These are phyloP conservation scores for Brachycybe producta DNA, from an alignment of 2,888 invertebrate genomes.

Conservation along the genomic window DNA sequence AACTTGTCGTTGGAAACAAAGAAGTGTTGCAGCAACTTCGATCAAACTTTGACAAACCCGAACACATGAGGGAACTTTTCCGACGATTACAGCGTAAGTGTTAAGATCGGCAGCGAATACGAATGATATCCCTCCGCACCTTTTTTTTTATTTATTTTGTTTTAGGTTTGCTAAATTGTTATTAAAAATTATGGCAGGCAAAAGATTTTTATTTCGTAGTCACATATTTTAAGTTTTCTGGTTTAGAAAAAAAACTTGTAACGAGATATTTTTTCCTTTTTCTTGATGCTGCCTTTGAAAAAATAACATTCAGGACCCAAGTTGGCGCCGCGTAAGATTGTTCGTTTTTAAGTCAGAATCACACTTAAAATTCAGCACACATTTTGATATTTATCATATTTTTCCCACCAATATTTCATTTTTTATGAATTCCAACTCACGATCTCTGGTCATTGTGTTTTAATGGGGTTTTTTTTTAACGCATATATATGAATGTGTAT, in stretches of 20 bases:
- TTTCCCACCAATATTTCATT: no score
- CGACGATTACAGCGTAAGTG: slow-evolving; percentile 57
- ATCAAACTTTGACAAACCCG: slow-evolving; percentile 96
- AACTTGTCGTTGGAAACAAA: slow-evolving; percentile 78
- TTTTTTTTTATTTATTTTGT: slow-evolving; percentile 7
- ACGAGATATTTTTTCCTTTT: slow-evolving; percentile 20
- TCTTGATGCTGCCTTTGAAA: slow-evolving; percentile 17
- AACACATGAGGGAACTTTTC: slow-evolving; percentile 93
- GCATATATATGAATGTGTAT: no score
- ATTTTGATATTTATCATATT: no score
- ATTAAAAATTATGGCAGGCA: no score
- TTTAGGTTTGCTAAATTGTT: slow-evolving; percentile 25
- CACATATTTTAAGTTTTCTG: slow-evolving; percentile 8
- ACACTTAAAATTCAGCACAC: no score
- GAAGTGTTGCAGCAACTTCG: slow-evolving; percentile 78
- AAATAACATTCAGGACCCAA: slow-evolving; percentile 24
- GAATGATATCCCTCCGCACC: neutral
- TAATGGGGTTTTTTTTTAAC: no score
- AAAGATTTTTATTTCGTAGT: no score
- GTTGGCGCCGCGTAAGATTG: slow-evolving; percentile 26
- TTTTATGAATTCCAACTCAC: no score
- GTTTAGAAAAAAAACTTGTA: no score
- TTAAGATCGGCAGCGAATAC: no score
- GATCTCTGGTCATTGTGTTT: no score
- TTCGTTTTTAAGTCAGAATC: slow-evolving; percentile 1